Conservation (phyloP, 37 sponge, comb jelly and placozoan species). For the Theonella swinhoei region DNA sequence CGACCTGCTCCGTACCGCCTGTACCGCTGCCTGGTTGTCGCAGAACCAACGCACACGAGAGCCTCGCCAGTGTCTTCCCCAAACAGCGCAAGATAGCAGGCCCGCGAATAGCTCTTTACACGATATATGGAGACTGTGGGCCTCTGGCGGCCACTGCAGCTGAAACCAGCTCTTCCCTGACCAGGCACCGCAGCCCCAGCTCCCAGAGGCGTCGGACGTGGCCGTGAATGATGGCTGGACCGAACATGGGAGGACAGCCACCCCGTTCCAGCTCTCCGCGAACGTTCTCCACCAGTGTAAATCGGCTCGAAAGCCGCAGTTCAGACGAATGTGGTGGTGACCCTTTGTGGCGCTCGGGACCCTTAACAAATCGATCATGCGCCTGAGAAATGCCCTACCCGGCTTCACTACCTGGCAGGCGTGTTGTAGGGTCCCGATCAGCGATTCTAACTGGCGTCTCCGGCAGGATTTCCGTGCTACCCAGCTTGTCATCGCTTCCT, state of each 20-base stretch:
- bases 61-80: constrained; percentile 35
- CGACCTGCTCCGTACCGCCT: constrained; percentile 1
- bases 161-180: constrained; percentile 42
- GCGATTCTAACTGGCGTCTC: neutral
- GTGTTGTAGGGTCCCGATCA: neutral
- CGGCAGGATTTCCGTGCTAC: neutral
- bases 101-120: constrained; percentile 28
- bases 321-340: constrained; percentile 20
- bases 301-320: constrained; percentile 17
- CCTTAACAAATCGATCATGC: constrained; percentile 17
- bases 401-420: neutral
- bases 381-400: constrained; percentile 11
- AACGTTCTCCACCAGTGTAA: constrained; percentile 35
- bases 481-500: neutral
- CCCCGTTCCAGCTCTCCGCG: constrained; percentile 24
- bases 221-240: neutral
- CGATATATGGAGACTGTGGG: neutral
- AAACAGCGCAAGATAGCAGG: constrained; percentile 29
- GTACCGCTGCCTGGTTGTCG: constrained; percentile 52
- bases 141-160: constrained; percentile 13
- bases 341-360: neutral
- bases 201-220: constrained; percentile 34
- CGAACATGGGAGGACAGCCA: neutral
- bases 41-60: constrained; percentile 3
- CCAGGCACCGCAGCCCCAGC: constrained; percentile 34